Evolutionary conservation across 1,140 invertebrate genomes (phyloP).

Genomic region (Planococcus citri): DNA sequence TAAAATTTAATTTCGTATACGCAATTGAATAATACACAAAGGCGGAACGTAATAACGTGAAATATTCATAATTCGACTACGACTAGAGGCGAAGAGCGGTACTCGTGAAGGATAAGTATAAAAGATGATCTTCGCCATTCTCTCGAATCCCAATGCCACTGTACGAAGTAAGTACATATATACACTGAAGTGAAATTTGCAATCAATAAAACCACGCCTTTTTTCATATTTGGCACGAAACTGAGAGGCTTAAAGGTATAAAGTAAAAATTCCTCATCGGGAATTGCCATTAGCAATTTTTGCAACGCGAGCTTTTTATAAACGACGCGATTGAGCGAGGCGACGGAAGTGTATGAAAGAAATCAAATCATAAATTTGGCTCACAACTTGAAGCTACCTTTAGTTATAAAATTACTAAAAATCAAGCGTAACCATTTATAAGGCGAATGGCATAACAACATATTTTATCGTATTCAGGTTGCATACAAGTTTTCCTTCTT

Average conservation of each 20-base stretch:
- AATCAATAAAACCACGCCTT: background rate
- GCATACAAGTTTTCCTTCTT: background rate
- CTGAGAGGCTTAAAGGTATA: conserved; percentile 1
- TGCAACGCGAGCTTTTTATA: background rate
- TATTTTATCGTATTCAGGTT: background rate
- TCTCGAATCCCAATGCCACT: too few species aligned
- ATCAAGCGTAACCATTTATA: background rate
- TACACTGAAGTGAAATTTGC: background rate
- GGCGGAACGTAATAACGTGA: conserved; percentile 5
- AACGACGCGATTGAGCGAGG: too few species aligned
- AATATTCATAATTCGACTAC: background rate
- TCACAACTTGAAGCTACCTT: background rate
- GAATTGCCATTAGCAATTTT: background rate
- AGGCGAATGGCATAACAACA: background rate
- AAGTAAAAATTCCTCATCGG: background rate
- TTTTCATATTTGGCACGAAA: background rate
- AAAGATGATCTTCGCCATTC: background rate
- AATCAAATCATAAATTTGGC: background rate
- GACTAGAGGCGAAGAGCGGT: background rate
- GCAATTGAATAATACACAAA: conserved; percentile 7
- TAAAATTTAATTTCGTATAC: conserved; percentile 1
- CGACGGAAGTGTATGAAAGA: background rate
- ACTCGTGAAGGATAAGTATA: background rate
- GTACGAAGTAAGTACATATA: background rate
- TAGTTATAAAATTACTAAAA: background rate